These are phyloP conservation scores for Macrotis lagotis DNA, from an alignment of 2,113 vertebrate genomes.

Conservation along the genomic window DNA sequence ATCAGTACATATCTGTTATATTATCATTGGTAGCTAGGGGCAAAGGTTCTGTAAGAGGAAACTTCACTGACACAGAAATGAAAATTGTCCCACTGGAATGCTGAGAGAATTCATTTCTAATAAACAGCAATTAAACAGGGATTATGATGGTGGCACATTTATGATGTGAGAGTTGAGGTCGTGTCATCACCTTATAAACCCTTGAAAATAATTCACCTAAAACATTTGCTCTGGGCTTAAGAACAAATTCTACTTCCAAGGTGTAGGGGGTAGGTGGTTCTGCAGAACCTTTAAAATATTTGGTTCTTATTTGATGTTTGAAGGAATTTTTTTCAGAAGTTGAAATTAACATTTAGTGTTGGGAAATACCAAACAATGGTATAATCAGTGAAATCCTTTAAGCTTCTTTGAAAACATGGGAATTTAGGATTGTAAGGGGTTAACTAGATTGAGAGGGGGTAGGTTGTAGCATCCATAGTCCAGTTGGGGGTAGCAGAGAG, in stretches of 20 bases:
- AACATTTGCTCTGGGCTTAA: constrained; percentile 72
- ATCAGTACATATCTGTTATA: constrained; percentile 57
- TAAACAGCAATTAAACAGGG: constrained; percentile 83
- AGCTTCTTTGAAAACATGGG: neutral
- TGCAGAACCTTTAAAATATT: neutral
- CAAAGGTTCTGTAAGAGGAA: constrained; percentile 73
- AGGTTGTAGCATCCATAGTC: neutral
- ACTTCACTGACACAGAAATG: constrained; percentile 78
- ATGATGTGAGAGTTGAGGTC: constrained; percentile 72
- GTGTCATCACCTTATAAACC: constrained; percentile 80
- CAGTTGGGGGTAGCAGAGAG: neutral
- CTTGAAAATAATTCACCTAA: constrained; percentile 67
- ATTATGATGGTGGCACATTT: constrained; percentile 79
- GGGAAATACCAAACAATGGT: neutral
- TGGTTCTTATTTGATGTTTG: neutral
- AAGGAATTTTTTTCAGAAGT: neutral
- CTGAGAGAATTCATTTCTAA: constrained; percentile 79
- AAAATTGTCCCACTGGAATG: constrained; percentile 74
- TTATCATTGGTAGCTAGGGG: constrained; percentile 67
- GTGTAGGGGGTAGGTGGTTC: constrained; percentile 7
- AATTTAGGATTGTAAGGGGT: neutral
- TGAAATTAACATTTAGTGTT: neutral
- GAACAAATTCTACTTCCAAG: constrained; percentile 58
- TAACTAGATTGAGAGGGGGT: neutral
- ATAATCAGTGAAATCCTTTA: neutral